Base-by-base conservation (phyloP, 2,113 vertebrate genomes). In the Baryphthengus martii region DNA sequence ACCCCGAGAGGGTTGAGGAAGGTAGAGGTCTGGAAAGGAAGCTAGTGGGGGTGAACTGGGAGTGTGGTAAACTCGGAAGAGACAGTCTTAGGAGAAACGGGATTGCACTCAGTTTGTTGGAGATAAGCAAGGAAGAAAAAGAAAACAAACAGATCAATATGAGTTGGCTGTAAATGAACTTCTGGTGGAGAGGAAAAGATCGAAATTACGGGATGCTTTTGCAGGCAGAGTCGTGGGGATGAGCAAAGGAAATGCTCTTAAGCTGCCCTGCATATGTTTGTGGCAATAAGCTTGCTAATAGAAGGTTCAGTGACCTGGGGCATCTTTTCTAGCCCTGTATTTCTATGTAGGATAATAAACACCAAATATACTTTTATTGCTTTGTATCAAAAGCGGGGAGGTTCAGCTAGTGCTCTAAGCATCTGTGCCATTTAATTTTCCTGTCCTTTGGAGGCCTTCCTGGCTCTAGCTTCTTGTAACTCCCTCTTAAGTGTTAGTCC, bases 401-500 rank as follows among this genome's bases (percentile, higher is more conserved):
- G 29, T 28, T 83, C 73, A 73, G 33, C 7, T 49, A 42, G 29
- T 42, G 17, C 62, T 47, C 6, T n/a, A 11, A 18, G 25, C 7
- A 10, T 20, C 47, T 62, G 31, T 71, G 11, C 24, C 20, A 68
- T 59, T 52, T 35, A 18, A 19, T 61, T 88, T 79, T 80, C 35
- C 70, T 61, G n/a, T 40, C 12, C 35, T 82, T 44, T 75, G n/a
- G 15, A 55, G 47, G 12, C 75, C 24, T 68, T 85, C 44, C 20
- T 28, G 67, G 7, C 33, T 61, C 33, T 61, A 11, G 16, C 33
- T 68, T 59, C 35, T 88, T 0, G 71, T 68, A 68, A 33, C 29
- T 72, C 19, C 0, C 0, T 37, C 5, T 56, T 68, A 53, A 68
- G 6, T 3, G 3, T 62, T 45, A 37, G 10, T n/a, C 6, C 4